Conservation (phyloP, 1,140 invertebrate species). For the Choristoneura fumiferana region DNA sequence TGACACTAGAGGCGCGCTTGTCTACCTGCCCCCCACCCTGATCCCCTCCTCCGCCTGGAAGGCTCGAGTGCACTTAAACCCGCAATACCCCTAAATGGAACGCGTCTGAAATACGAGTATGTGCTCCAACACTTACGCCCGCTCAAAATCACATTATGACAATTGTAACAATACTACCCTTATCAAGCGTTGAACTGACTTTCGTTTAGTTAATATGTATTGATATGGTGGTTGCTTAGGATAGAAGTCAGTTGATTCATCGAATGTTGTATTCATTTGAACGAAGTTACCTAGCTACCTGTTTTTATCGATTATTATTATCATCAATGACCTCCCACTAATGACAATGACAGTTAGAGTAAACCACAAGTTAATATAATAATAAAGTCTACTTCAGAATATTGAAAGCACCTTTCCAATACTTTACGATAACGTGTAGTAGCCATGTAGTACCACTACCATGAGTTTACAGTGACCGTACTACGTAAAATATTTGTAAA, state of each 20-base stretch:
- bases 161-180: background rate
- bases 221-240: background rate
- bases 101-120: slow-evolving; percentile 23
- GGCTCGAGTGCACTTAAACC: slow-evolving; percentile 39
- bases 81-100: slow-evolving; percentile 32
- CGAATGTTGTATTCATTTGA: background rate
- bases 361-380: too few relatives aligned
- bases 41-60: slow-evolving; percentile 26
- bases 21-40: slow-evolving; percentile 24
- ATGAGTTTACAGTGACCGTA: too few relatives aligned
- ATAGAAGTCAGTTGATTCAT: slow-evolving; percentile 4
- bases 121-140: slow-evolving; percentile 1
- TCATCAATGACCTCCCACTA: slow-evolving; percentile 2
- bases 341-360: background rate
- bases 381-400: too few relatives aligned
- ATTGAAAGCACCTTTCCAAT: too few relatives aligned
- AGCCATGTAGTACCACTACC: background rate
- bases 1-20: slow-evolving; percentile 61
- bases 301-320: slow-evolving; percentile 11
- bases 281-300: background rate
- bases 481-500: too few relatives aligned
- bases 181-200: background rate
- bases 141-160: background rate
- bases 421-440: background rate
- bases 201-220: background rate